These are phyloP conservation scores for Psittacula derbiana DNA, from an alignment of 2,797 vertebrate genomes.

Conservation along the genomic window DNA sequence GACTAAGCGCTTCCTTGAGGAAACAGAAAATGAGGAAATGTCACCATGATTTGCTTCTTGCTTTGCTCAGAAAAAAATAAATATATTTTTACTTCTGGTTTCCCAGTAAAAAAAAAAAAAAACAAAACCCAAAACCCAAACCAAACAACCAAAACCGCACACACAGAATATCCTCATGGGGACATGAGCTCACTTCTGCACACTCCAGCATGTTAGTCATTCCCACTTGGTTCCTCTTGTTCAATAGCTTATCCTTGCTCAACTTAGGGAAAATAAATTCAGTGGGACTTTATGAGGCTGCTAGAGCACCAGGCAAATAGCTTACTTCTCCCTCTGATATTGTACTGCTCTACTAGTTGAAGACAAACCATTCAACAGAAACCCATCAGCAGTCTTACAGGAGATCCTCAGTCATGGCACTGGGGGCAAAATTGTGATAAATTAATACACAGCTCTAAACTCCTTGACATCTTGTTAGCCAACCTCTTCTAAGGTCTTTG, in stretches of 20 bases:
- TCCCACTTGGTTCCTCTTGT: constrained; percentile 7
- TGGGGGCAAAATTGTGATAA: neutral
- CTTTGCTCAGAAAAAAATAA: neutral
- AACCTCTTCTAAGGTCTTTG: neutral
- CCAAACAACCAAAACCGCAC: neutral
- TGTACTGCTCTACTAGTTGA: neutral
- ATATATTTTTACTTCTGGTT: neutral
- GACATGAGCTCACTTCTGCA: constrained; percentile 19
- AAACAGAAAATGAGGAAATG: constrained; percentile 25
- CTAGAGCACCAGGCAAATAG: neutral
- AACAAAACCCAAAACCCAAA: neutral
- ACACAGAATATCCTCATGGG: neutral
- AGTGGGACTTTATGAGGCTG: neutral
- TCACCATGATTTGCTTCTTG: neutral
- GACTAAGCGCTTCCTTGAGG: constrained; percentile 29
- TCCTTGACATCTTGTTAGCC: neutral
- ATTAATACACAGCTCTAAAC: neutral
- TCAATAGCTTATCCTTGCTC: neutral
- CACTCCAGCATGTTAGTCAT: neutral
- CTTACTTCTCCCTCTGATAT: neutral
- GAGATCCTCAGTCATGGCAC: neutral
- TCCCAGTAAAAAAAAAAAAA: neutral
- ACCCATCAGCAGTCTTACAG: neutral
- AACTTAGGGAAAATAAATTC: neutral
- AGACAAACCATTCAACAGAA: neutral